Evolutionary conservation across 2,797 vertebrate species (phyloP).

Genomic region (Chloroceryle amazona): DNA sequence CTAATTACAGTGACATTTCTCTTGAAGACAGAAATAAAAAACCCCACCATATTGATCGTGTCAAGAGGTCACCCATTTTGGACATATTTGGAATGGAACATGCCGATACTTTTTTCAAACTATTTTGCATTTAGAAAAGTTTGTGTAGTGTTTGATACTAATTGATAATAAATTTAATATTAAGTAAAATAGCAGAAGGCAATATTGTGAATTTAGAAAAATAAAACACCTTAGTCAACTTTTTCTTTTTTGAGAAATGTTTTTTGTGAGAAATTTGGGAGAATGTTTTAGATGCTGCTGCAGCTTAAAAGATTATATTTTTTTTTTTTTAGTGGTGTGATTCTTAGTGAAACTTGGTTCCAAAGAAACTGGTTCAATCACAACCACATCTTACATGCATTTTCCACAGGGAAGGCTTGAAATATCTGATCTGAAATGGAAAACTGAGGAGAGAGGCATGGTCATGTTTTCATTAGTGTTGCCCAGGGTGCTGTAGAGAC

Average conservation of each 20-base stretch:
- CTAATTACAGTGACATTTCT: slow-evolving; percentile 38
- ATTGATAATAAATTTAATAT: neutral
- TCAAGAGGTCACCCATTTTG: slow-evolving; percentile 17
- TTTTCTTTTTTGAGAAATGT: neutral
- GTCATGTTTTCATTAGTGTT: neutral
- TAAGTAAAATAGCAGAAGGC: neutral
- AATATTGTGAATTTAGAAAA: neutral
- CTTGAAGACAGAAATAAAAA: slow-evolving; percentile 21
- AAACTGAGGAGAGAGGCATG: neutral
- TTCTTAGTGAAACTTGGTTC: neutral
- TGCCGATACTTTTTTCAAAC: neutral
- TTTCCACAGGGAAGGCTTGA: neutral
- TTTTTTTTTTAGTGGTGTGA: neutral
- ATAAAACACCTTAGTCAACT: neutral
- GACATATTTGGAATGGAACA: slow-evolving; percentile 12
- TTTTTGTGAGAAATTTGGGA: neutral
- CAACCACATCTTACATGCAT: neutral
- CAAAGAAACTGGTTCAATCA: neutral
- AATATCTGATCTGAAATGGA: neutral
- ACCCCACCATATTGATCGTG: neutral
- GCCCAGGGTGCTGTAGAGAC: neutral
- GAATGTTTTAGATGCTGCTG: neutral
- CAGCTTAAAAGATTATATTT: neutral
- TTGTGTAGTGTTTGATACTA: neutral
- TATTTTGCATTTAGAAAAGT: neutral